Evolutionary conservation across 2,797 vertebrate genomes (phyloP).

Genomic region (Microhierax caerulescens): DNA sequence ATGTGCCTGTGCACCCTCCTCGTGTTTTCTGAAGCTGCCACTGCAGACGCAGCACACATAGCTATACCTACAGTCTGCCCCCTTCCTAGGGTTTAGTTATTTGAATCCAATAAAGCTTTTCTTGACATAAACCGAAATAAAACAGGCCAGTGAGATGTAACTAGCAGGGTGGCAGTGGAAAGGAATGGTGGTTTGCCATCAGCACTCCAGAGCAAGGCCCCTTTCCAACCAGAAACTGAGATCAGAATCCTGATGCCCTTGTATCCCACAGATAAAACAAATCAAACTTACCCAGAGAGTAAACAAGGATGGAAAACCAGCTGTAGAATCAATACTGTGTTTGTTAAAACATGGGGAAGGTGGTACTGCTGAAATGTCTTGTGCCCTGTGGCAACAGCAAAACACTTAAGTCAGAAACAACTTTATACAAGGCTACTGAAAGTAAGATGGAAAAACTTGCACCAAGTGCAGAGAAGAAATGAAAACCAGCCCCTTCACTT

Average conservation of each 20-base stretch:
- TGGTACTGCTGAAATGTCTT: background rate
- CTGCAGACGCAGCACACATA: background rate
- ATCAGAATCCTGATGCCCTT: background rate
- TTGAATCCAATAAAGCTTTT: background rate
- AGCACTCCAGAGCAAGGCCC: background rate
- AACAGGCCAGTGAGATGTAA: background rate
- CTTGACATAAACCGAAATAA: background rate
- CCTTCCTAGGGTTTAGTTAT: background rate
- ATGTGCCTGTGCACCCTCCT: background rate
- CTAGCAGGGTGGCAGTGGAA: background rate
- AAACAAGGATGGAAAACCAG: background rate
- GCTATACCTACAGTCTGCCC: background rate
- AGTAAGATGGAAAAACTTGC: background rate
- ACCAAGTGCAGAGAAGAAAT: constrained; percentile 15
- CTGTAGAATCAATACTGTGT: background rate
- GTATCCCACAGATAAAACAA: background rate
- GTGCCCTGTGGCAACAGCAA: background rate
- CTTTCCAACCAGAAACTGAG: background rate
- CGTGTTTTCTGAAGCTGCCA: background rate
- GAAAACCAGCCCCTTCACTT: background rate
- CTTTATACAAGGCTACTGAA: background rate
- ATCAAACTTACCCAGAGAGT: background rate
- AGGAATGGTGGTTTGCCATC: background rate
- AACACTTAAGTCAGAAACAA: background rate
- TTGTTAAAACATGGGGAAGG: background rate